Base-by-base conservation (phyloP, 2,113 vertebrate genomes). In the Origma solitaria region DNA sequence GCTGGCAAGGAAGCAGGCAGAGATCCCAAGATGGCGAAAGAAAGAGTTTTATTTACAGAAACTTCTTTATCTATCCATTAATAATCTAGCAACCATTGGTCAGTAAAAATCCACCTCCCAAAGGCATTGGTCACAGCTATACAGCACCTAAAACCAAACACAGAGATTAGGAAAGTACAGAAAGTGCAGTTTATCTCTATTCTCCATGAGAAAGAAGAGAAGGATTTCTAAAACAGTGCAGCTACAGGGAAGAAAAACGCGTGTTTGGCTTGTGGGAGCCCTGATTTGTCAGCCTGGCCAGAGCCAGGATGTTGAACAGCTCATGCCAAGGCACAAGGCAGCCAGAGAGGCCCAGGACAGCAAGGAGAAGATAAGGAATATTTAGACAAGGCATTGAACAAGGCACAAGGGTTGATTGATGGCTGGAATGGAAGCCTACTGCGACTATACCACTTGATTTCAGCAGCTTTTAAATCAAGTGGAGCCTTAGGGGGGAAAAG, bases 401-500 rank as follows among this genome's bases (percentile, higher is more conserved):
- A 95, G 91, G 81, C 70, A 84, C 73, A 76, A 5, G 1, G 70
- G 37, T 19, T 79, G 91, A 95, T 95, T 94, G 91, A 87, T 69
- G 65, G 70, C 65, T 61, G 75, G 15, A 75, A 75, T 16, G 31
- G 91, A 88, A 69, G 64, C 61, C 61, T 62, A 24, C 61, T 82
- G 68, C n/a, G 85, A 84, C 30, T 53, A 82, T 50, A 75, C 40
- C 57, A 60, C 28, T 89, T 53, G 60, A 95, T 92, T 92, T 92
- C 92, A 94, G 81, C 83, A 86, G 86, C 77, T 86, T 94, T 91
- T 95, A 94, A 94, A 95, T 95, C 91, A 92, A 92, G 37, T 21
- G 4, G 4, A 84, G 73, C 86, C 95, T 82, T 28, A 35, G 31
- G 28, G 76, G 60, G 8, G 50, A 58, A 79, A 89, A 90, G 77